A percentile compares a stretch with the other conserved stretches of the same genome.
phyloP scores from a whole-genome alignment of 2,888 invertebrate genomes.

The Mellilla xanthometata region DNA sequence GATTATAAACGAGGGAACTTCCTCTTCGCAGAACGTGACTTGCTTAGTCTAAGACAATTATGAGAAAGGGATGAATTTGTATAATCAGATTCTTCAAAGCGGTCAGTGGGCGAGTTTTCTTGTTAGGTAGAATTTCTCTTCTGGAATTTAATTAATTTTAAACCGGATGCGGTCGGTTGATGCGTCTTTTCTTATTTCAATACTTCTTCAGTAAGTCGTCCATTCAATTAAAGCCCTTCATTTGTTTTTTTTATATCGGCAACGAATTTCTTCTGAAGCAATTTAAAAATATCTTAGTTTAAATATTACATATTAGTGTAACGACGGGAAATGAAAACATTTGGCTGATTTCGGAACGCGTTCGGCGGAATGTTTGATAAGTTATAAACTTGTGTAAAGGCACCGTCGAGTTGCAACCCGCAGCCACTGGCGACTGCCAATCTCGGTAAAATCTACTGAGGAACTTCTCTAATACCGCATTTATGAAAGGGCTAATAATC shows the following conservation, averaged over 20 bases:
- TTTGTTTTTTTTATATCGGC: background rate
- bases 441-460: constrained; percentile 76
- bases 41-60: constrained; percentile 47
- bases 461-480: constrained; percentile 60
- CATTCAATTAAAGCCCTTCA: constrained; percentile 15
- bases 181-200: constrained; percentile 13
- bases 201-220: constrained; percentile 9
- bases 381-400: constrained; percentile 72
- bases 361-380: constrained; percentile 69
- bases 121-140: constrained; percentile 31
- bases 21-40: constrained; percentile 47
- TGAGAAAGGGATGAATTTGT: constrained; percentile 47
- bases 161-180: constrained; percentile 17
- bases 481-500: constrained; percentile 60
- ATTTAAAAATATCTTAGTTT: too few species aligned
- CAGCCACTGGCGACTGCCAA: constrained; percentile 64
- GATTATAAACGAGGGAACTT: constrained; percentile 43
- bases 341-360: constrained; percentile 59
- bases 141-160: constrained; percentile 24
- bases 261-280: background rate
- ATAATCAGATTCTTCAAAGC: constrained; percentile 47
- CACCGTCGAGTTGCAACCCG: constrained; percentile 62
- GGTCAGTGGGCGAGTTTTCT: constrained; percentile 39
- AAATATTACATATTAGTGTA: background rate
- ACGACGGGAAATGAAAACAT: constrained; percentile 40